Evolutionary conservation across 2,113 vertebrate genomes (phyloP).

Genomic region (Eonycteris spelaea): DNA sequence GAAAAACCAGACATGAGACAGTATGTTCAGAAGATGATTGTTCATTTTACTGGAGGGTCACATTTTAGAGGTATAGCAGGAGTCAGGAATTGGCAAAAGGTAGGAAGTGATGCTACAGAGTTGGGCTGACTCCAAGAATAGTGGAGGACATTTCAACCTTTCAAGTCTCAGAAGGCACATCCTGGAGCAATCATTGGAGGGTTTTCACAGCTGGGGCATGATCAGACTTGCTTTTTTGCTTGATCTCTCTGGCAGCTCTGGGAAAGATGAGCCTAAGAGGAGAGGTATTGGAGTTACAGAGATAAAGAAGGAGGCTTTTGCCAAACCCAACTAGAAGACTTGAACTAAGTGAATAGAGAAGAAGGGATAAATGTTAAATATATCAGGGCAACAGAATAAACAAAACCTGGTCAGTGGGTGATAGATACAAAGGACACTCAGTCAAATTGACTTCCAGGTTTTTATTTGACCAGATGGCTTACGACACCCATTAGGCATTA

Average conservation of each 20-base stretch:
- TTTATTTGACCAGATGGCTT: not conserved
- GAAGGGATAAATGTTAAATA: not conserved
- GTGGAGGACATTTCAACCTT: not conserved
- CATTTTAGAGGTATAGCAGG: not conserved
- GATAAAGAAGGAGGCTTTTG: not conserved
- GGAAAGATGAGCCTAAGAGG: not conserved
- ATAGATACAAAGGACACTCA: not conserved
- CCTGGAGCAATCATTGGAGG: not conserved
- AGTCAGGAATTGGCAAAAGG: not conserved
- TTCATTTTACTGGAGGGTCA: not conserved
- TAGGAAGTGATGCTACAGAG: not conserved
- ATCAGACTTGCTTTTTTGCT: not conserved
- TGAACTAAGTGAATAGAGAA: not conserved
- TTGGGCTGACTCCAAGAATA: not conserved
- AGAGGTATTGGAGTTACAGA: not conserved
- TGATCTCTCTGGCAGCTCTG: not conserved
- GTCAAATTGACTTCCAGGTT: not conserved
- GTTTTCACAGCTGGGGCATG: not conserved
- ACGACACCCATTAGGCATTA: not conserved
- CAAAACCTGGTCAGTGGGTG: not conserved
- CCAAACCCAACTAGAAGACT: not conserved
- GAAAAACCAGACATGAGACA: conserved; percentile 18
- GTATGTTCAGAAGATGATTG: not conserved
- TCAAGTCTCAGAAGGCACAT: not conserved
- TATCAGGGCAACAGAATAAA: not conserved